These are phyloP conservation scores for Mystacornis crossleyi DNA, from an alignment of 2,113 vertebrate species.

Conservation along the genomic window DNA sequence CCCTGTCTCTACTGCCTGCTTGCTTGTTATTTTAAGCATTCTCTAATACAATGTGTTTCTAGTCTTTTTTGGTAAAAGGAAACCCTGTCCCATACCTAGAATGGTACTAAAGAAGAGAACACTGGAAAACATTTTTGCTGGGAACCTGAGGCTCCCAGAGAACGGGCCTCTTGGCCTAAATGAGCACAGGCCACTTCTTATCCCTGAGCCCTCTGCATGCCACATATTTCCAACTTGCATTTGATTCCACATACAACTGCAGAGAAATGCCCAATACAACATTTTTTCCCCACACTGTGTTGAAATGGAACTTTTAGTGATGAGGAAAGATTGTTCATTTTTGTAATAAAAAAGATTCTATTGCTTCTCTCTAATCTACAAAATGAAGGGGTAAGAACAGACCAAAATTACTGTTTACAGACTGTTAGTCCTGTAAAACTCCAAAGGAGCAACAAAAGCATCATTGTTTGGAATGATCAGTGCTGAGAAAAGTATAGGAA, in stretches of 20 bases:
- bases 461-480: background rate
- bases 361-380: background rate
- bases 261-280: background rate
- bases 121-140: background rate
- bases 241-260: rapidly evolving
- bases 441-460: background rate
- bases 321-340: background rate
- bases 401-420: background rate
- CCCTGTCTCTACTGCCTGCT: background rate
- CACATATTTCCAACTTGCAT: background rate
- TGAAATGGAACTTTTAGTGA: background rate
- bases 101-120: background rate
- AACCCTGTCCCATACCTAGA: background rate
- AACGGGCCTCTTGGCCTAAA: background rate
- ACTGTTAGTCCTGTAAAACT: background rate
- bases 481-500: background rate
- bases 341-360: background rate
- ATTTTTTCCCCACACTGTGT: rapidly evolving
- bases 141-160: background rate
- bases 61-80: background rate
- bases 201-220: background rate
- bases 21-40: background rate
- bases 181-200: background rate
- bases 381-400: background rate
- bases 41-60: background rate